A percentile compares a stretch with the other conserved stretches of the same genome.
Conservation (phyloP, 2,797 vertebrate genomes). For the Siniperca obscura region DNA sequence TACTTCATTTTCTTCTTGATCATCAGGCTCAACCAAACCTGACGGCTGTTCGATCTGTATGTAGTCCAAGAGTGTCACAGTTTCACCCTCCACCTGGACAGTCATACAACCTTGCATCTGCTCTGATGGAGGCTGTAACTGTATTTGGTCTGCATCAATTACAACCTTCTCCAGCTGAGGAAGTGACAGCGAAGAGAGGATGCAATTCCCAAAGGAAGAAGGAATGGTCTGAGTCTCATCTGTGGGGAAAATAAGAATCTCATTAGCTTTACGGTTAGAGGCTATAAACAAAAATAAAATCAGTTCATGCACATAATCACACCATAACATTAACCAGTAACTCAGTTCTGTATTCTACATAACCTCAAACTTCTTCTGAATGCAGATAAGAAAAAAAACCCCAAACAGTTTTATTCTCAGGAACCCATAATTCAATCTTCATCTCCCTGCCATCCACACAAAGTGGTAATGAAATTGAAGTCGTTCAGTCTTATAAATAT, state of each 20-base stretch:
- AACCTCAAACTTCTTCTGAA: neutral
- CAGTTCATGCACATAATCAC: neutral
- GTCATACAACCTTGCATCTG: constrained; percentile 75
- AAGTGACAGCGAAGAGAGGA: constrained; percentile 80
- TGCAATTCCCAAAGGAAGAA: constrained; percentile 81
- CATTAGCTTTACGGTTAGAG: neutral
- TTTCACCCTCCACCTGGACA: constrained; percentile 79
- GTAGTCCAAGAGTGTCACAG: constrained; percentile 79
- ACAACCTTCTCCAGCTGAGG: constrained; percentile 80
- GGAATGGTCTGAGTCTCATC: constrained; percentile 73
- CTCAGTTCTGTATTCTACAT: neutral
- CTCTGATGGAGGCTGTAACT: constrained; percentile 66
- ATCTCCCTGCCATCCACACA: neutral
- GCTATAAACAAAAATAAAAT: neutral
- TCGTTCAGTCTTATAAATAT: neutral
- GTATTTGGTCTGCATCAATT: constrained; percentile 70
- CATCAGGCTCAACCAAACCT: constrained; percentile 42
- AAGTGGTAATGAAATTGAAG: neutral
- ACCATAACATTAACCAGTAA: too few species aligned
- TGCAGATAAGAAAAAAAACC: neutral
- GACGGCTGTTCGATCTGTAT: constrained; percentile 74
- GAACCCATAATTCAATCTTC: too few species aligned
- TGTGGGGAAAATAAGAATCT: constrained; percentile 30
- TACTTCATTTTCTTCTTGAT: constrained; percentile 31
- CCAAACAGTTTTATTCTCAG: neutral